Evolutionary conservation across 2,113 vertebrate genomes (phyloP), one percentile per base, ranked within the genome.

Genomic region (Sinocyclocheilus grahami): DNA sequence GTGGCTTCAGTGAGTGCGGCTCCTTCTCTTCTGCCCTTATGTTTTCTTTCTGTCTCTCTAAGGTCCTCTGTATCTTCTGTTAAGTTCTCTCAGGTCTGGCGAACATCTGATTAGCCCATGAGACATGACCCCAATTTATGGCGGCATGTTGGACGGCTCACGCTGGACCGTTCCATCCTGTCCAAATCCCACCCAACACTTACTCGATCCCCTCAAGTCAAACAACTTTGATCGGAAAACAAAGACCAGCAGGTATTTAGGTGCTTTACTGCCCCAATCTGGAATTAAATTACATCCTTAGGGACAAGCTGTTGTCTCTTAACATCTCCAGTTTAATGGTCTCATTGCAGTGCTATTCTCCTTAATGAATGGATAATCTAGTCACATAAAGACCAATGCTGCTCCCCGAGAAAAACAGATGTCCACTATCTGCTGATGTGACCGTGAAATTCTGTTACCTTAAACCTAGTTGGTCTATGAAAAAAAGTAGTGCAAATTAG

Each of bases 401-500:
- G 84, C 83, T 81, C 84, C 63, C 76, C 58, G 33, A 72, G 82
- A 76, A 83, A 88, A 87, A 86, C 90, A 92, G 87, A 87, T 89
- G 90, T 91, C 86, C 87, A 67, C 51, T 76, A 58, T 86, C 78
- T 93, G 51, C 76, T 88, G 27, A 87, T 87, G 33, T 88, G 86
- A 92, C 92, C 71, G 14, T 75, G 67, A 53, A 80, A 65, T 78
- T 79, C 71, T 83, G 62, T 85, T 89, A 42, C 24, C 86, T 90
- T 93, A 87, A 91, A 84, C 80, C 86, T 87, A 69, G 79, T 78
- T 88, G 67, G 58, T 53, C 55, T 48, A 88, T 65, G 74, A 83
- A 48, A 30, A 69, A 69, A 89, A 79, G 87, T 83, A 88, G 60
- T 90, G 91, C 92, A 91, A 93, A 93, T 94, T 92, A 93, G 93